Evolutionary conservation across 2,797 vertebrate species (phyloP).

Genomic region (Aeoliscus strigatus): DNA sequence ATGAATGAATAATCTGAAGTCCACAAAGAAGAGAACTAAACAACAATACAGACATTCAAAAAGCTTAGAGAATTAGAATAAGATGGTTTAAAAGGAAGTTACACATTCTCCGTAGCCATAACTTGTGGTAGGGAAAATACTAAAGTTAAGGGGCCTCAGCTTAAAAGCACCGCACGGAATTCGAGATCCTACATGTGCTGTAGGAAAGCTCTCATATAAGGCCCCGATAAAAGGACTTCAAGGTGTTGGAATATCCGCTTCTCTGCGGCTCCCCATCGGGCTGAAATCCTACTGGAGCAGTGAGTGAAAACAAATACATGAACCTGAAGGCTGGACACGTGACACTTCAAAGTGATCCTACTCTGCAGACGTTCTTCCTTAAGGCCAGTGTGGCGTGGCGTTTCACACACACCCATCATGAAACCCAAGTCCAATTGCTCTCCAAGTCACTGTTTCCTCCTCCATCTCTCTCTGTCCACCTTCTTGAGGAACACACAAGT

Average conservation of each 20-base stretch:
- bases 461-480: conserved; percentile 29
- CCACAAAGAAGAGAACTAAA: too few species aligned
- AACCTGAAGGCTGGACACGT: conserved; percentile 49
- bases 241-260: conserved; percentile 64
- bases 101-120: conserved; percentile 23
- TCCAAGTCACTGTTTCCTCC: conserved; percentile 49
- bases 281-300: conserved; percentile 57
- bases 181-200: conserved; percentile 40
- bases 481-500: conserved; percentile 61
- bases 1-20: too few species aligned
- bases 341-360: conserved; percentile 67
- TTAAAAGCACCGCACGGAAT: conserved; percentile 30
- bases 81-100: conserved; percentile 12
- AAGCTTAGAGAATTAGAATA: conserved; percentile 25
- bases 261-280: conserved; percentile 56
- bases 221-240: conserved; percentile 58
- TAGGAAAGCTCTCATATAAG: conserved; percentile 43
- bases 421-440: conserved; percentile 58
- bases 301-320: conserved; percentile 68
- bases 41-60: too few species aligned
- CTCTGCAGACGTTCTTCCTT: conserved; percentile 49
- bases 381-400: conserved; percentile 51
- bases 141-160: conserved; percentile 28
- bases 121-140: conserved; percentile 24
- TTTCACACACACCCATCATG: conserved; percentile 59